These are phyloP conservation scores for Sebastolobus alascanus DNA, from an alignment of 2,797 vertebrate genomes.

Conservation along the genomic window DNA sequence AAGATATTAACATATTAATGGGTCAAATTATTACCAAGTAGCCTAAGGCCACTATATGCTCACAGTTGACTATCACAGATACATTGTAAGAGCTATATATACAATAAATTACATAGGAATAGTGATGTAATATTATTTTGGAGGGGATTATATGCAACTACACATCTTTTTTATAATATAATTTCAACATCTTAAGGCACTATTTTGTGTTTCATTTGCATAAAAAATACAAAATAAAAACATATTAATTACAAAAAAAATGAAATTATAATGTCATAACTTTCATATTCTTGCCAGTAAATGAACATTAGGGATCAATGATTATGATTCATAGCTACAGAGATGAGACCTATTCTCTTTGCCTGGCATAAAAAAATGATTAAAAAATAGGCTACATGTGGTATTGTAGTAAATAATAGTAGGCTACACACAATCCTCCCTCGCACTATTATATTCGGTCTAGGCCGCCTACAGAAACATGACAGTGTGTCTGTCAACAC, in stretches of 20 bases:
- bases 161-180: not conserved
- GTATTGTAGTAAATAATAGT: slow-evolving; percentile 26
- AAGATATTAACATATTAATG: not conserved
- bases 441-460: slow-evolving; percentile 30
- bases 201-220: not conserved
- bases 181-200: not conserved
- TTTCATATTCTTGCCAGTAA: slow-evolving; percentile 23
- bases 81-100: not conserved
- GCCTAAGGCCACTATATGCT: not conserved
- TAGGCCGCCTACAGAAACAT: slow-evolving; percentile 63
- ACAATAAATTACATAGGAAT: not conserved
- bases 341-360: not conserved
- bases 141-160: not conserved
- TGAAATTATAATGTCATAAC: slow-evolving; percentile 11
- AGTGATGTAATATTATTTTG: slow-evolving; percentile 13
- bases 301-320: not conserved
- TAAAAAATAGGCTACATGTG: not conserved
- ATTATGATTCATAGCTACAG: not conserved
- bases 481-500: slow-evolving; percentile 77
- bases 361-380: not conserved
- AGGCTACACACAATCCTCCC: slow-evolving; percentile 19
- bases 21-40: slow-evolving; percentile 1
- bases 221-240: slow-evolving; percentile 1
- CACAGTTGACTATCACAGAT: not conserved
- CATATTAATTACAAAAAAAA: not conserved